Evolutionary conservation across 2,113 vertebrate genomes (phyloP), one percentile per base, ranked within the genome.

Genomic region (Tympanuchus pallidicinctus): DNA sequence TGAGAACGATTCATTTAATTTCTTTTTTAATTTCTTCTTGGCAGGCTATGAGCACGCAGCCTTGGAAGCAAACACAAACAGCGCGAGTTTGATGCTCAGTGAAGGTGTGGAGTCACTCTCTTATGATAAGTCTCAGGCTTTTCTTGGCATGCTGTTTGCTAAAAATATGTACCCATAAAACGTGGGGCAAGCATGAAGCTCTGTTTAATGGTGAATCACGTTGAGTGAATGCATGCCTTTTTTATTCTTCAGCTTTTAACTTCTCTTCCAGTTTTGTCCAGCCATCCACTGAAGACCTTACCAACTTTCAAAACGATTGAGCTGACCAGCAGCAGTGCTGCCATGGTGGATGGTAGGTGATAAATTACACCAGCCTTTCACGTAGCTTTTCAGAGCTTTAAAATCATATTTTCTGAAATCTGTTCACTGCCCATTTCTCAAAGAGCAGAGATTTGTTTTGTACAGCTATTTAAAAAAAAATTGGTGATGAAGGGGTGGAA

Each of bases 231-330:
- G 2, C 5, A 2, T 4, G 14, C 45, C 17, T 71, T 63, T 72
- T 34, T 42, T 28, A 4, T 25, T 70, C 54, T 83, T 18, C 14
- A 78, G 40, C 63, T 50, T 60, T 27, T 25, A 4, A 73, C 48
- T 80, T 82, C 75, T 47, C 64, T 90, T 80, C 82, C 90, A 97
- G 97, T 40, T 60, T 8, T 12, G n/a, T 91, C 96, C 42, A 78
- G 2, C 66, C 93, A 16, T 80, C 96, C 95, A 20, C 97, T 79
- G 61, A 98, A 96, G 89, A 97, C 92, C 3, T 80, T 94, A 27
- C 86, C 97, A 2, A 89, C 96, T 0, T 98, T 98, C 92, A 98
- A 95, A 95, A 97, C 96, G 3, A 96, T 98, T 27, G 97, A 97
- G 77, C 32, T 99, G 72, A 97, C 92, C 12, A 66, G n/a, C 59